These are phyloP conservation scores for Euzophera pinguis DNA, from an alignment of 2,888 invertebrate species.

Conservation along the genomic window DNA sequence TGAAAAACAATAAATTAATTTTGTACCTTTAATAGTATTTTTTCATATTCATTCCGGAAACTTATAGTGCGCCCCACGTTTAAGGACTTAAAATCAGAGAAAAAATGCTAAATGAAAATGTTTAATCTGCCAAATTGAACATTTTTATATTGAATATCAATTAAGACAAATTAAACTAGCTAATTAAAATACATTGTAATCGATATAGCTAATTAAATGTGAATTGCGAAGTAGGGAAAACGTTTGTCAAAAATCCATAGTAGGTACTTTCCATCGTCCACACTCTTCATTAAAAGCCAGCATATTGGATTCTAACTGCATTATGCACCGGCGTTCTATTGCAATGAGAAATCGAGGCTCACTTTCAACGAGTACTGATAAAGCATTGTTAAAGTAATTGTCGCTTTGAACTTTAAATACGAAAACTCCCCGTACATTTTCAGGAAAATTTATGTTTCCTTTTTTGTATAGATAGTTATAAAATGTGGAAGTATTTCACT, in stretches of 20 bases:
- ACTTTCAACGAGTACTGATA: neutral
- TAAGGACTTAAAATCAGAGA: too few relatives aligned
- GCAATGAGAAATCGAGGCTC: neutral
- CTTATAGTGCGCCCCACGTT: too few relatives aligned
- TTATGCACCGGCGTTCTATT: neutral
- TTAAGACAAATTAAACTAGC: neutral
- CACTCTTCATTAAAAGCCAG: conserved; percentile 4
- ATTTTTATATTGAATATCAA: neutral
- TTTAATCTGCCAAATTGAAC: too few relatives aligned
- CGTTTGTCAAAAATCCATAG: conserved; percentile 1
- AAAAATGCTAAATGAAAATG: too few relatives aligned
- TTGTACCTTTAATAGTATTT: too few relatives aligned
- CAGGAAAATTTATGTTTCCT: too few relatives aligned
- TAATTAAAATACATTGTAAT: conserved; percentile 10
- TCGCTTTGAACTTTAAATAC: neutral
- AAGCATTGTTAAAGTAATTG: neutral
- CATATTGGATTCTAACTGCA: conserved; percentile 9
- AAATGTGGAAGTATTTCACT: too few relatives aligned
- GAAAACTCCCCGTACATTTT: neutral
- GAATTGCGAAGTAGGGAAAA: neutral
- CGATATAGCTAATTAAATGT: conserved; percentile 13
- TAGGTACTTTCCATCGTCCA: neutral
- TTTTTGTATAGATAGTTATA: too few relatives aligned
- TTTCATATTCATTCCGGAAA: too few relatives aligned
- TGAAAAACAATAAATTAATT: too few relatives aligned